Base-by-base conservation (phyloP, 2,888 invertebrate species). In the Artemia sinica region DNA sequence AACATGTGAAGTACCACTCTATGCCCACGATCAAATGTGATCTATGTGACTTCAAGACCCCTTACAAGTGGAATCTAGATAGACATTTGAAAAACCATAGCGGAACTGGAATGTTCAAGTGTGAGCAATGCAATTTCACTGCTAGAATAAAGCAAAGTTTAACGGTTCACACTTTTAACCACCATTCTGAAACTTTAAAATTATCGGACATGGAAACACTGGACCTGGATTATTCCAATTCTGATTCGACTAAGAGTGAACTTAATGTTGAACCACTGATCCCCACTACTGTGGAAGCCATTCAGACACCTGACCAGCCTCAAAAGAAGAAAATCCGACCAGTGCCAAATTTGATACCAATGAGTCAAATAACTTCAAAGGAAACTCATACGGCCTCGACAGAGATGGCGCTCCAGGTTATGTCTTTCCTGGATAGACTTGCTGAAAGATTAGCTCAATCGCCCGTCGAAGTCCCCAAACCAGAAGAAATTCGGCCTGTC, bases 11-110 rank as follows among this genome's bases (percentile, higher is more conserved):
- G 76, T 91, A 91, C 78, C 92, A 92, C 78, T 89, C 90, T 70
- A 91, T 90, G 88, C 92, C 88, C 74, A 91, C 90, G 88, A 91
- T 91, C 74, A 91, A 92, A 79, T 95, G 94, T 78, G 87, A 87
- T 70, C 86, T 89, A 77, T 95, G 95, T 79, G 91, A 92, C 76
- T 95, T 94, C 77, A 86, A 89, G 72, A 92, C 93, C 18, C 91
- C 92, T 41, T 89, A 89, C 81, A 80, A 81, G 78, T 92, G 92
- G 88, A 94, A 94, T 79, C 82, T 91, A 78, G 94, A 94, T 77
- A 84, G 94, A 9, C 95, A 95, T 77, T 88, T 89, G 82, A 88
- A 89, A 79, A 91, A 91, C 77, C 92, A 93, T 80, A 88, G 72
- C 28, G 90, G 90, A 5, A 85, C 82, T 69, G 91, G 90, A n/a